phyloP scores from a whole-genome alignment of 1,140 invertebrate species.

The Lucilia sericata region DNA sequence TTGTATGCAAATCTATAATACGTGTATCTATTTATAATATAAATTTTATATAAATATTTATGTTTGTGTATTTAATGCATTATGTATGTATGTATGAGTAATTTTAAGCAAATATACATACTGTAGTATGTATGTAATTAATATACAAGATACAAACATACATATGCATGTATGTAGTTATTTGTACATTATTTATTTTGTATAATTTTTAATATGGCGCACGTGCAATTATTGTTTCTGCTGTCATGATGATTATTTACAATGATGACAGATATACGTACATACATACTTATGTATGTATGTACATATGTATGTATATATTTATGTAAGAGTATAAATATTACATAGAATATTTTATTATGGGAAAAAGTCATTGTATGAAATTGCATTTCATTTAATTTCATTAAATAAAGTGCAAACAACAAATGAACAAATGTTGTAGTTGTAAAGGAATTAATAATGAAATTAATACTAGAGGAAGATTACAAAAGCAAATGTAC shows the following conservation, averaged over 20 bases:
- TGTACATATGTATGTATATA: too few species aligned
- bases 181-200: too few species aligned
- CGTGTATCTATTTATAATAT: not conserved
- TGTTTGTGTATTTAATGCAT: not conserved
- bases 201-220: not conserved
- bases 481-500: slow-evolving; percentile 44
- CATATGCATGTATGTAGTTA: not conserved
- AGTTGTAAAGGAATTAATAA: not conserved
- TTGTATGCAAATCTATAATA: not conserved
- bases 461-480: not conserved
- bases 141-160: not conserved
- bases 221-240: not conserved
- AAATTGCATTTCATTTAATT: not conserved
- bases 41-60: too few species aligned
- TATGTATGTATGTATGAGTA: not conserved
- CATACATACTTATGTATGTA: too few species aligned
- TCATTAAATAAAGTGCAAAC: slow-evolving; percentile 6
- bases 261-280: not conserved
- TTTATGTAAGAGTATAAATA: too few species aligned
- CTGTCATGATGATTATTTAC: slow-evolving; percentile 8
- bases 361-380: not conserved
- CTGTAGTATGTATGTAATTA: too few species aligned
- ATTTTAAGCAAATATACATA: too few species aligned
- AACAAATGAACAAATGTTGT: not conserved
- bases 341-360: not conserved